Evolutionary conservation across 2,113 vertebrate species (phyloP).

Genomic region (Neofelis nebulosa): DNA sequence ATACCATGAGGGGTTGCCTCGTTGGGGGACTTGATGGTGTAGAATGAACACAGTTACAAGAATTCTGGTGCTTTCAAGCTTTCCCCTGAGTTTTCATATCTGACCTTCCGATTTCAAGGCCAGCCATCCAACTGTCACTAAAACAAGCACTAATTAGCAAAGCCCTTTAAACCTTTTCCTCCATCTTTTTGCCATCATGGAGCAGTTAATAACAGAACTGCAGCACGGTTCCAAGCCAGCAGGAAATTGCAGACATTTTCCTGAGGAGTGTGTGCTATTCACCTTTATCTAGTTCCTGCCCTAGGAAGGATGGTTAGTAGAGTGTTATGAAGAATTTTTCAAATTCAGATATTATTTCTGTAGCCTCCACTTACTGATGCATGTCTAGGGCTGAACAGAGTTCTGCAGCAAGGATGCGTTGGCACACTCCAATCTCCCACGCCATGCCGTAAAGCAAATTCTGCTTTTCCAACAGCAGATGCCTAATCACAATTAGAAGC

Average conservation of each 20-base stretch:
- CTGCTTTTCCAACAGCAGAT: background rate
- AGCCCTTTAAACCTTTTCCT: background rate
- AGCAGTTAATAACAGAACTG: background rate
- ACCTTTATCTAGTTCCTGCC: background rate
- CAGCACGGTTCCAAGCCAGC: background rate
- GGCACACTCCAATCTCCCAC: background rate
- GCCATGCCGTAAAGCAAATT: background rate
- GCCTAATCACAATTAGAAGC: conserved; percentile 37
- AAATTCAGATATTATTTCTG: background rate
- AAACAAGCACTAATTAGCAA: background rate
- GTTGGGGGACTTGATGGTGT: background rate
- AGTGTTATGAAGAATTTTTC: background rate
- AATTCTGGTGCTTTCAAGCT: background rate
- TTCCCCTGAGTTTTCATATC: background rate
- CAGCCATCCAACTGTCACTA: background rate
- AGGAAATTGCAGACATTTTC: background rate
- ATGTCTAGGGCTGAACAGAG: background rate
- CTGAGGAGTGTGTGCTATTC: background rate
- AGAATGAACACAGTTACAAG: background rate
- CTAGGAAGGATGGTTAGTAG: background rate
- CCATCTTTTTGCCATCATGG: background rate
- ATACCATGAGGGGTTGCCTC: background rate
- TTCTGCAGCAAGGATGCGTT: background rate
- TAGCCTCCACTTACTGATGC: background rate
- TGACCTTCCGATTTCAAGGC: background rate